Evolutionary conservation across 2,797 vertebrate species (phyloP).

Genomic region (Phalanger gymnotis): DNA sequence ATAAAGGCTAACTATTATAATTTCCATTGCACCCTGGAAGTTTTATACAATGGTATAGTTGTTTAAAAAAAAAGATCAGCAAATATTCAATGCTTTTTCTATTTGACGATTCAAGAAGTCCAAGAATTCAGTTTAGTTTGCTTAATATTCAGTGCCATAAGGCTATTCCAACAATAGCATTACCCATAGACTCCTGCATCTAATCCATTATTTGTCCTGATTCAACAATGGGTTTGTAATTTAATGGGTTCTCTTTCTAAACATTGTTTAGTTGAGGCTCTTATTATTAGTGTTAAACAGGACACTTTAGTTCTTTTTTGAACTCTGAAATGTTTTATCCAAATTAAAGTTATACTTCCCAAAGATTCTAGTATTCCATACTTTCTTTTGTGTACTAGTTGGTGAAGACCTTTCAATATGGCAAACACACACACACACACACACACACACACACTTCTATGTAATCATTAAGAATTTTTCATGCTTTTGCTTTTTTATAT

Average conservation of each 20-base stretch:
- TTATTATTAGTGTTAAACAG: neutral
- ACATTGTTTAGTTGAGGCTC: neutral
- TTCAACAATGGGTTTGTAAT: neutral
- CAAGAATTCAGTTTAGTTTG: neutral
- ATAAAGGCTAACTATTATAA: neutral
- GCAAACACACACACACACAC: too few species aligned
- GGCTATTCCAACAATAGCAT: neutral
- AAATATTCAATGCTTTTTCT: neutral
- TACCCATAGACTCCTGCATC: neutral
- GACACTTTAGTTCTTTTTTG: neutral
- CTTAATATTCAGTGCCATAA: neutral
- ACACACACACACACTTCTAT: too few species aligned
- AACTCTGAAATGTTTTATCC: too few species aligned
- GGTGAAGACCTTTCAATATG: too few species aligned
- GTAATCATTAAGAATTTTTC: too few species aligned
- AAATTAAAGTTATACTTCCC: too few species aligned
- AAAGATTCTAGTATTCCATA: too few species aligned
- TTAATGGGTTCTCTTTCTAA: neutral
- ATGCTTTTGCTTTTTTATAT: too few species aligned
- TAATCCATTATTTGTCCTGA: neutral
- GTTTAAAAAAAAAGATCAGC: neutral
- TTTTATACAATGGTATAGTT: neutral
- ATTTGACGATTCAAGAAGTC: neutral
- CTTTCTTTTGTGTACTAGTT: too few species aligned
- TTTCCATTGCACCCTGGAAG: neutral